A percentile compares a stretch with the other conserved stretches of the same genome.
Evolutionary conservation across 2,797 vertebrate genomes (phyloP).

Genomic region (Danio tinwini): DNA sequence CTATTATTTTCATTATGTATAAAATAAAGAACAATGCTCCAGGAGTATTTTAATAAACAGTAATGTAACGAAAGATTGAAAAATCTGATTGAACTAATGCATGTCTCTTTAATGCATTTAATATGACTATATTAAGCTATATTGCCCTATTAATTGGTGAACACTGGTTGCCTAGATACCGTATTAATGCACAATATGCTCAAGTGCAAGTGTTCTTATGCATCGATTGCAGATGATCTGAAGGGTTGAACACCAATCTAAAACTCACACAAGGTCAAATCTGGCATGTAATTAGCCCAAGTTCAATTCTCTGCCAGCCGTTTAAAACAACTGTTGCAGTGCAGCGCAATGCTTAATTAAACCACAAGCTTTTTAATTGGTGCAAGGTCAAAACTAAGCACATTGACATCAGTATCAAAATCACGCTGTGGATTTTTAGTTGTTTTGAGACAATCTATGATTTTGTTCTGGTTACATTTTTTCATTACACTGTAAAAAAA

Average conservation of each 20-base stretch:
- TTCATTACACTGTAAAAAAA: no score
- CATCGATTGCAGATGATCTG: constrained; percentile 12
- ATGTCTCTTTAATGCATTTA: neutral
- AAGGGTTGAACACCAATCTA: constrained; percentile 30
- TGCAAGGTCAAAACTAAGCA: neutral
- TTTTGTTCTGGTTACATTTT: neutral
- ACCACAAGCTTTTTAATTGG: constrained; percentile 13
- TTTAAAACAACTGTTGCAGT: constrained; percentile 23
- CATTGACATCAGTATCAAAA: constrained; percentile 8
- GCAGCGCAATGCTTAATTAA: constrained; percentile 15
- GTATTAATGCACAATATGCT: neutral
- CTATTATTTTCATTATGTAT: no score
- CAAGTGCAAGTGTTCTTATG: neutral
- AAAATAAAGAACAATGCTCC: no score
- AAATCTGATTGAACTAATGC: no score
- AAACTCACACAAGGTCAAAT: constrained; percentile 23
- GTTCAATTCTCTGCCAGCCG: neutral
- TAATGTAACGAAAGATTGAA: no score
- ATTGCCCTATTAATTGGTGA: neutral
- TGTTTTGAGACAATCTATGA: neutral
- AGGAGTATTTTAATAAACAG: no score
- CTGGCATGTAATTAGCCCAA: neutral
- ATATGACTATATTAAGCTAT: no score
- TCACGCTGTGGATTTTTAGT: neutral
- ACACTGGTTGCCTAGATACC: constrained; percentile 11